A percentile compares a stretch with the other conserved stretches of the same genome.
Conservation (phyloP, 2,888 invertebrate species). For the Trisateles emortualis region DNA sequence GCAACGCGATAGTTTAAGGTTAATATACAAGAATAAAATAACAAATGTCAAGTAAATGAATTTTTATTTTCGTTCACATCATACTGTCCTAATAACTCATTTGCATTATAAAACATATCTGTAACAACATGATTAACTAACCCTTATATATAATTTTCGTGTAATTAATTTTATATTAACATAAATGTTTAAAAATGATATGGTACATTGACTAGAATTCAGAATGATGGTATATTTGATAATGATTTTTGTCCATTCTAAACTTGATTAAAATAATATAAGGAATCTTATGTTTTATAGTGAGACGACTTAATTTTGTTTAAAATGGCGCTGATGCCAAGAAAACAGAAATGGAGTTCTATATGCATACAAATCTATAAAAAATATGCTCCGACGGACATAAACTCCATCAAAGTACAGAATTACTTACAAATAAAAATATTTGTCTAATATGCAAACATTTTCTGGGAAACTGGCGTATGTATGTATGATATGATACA, state of each 20-base stretch:
- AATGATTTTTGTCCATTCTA: slow-evolving; percentile 33
- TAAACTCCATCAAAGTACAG: too few species aligned
- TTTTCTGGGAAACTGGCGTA: too few species aligned
- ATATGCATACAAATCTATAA: too few species aligned
- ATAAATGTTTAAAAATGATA: slow-evolving; percentile 82
- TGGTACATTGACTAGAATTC: slow-evolving; percentile 82
- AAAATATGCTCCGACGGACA: too few species aligned
- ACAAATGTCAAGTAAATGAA: slow-evolving; percentile 71
- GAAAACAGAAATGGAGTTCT: neutral
- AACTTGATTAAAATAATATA: slow-evolving; percentile 4
- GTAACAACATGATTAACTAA: slow-evolving; percentile 84
- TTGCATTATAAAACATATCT: slow-evolving; percentile 84
- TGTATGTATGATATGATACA: too few species aligned
- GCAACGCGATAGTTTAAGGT: too few species aligned
- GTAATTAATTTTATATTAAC: slow-evolving; percentile 68
- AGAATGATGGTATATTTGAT: slow-evolving; percentile 56
- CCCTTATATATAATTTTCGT: slow-evolving; percentile 63
- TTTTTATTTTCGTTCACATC: slow-evolving; percentile 85
- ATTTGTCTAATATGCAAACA: too few species aligned
- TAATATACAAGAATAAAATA: slow-evolving; percentile 42
- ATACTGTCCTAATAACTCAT: slow-evolving; percentile 81
- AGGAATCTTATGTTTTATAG: neutral
- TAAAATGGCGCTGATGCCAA: neutral
- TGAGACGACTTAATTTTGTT: neutral
- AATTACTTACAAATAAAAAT: too few species aligned